phyloP scores from a whole-genome alignment of 2,888 invertebrate genomes.

The Spodoptera picta region DNA sequence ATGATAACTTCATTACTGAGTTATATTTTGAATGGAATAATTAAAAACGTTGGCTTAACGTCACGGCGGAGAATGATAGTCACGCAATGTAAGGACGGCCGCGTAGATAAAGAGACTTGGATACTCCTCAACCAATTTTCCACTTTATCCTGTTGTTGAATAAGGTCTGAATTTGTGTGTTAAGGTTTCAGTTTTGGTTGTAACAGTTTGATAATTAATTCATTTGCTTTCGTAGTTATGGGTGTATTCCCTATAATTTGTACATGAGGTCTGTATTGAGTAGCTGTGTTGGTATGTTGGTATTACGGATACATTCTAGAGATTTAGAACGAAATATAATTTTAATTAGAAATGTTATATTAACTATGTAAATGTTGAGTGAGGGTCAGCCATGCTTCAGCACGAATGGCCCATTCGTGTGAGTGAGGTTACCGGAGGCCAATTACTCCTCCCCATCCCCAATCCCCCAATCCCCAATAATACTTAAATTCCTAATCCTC shows the following conservation, averaged over 20 bases:
- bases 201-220: conserved; percentile 35
- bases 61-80: conserved; percentile 41
- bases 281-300: not conserved
- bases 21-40: conserved; percentile 56
- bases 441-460: no score
- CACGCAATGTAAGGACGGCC: conserved; percentile 41
- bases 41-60: conserved; percentile 48
- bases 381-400: no score
- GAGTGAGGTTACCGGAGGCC: no score
- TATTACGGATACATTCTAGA: conserved; percentile 9
- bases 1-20: conserved; percentile 56
- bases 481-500: no score
- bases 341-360: not conserved
- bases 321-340: not conserved
- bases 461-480: no score
- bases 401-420: no score
- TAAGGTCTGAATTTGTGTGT: conserved; percentile 1
- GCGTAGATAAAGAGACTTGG: conserved; percentile 19
- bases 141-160: not conserved
- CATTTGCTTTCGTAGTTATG: conserved; percentile 32
- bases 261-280: conserved; percentile 14
- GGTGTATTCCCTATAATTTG: conserved; percentile 13
- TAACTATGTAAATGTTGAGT: no score
- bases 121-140: not conserved
- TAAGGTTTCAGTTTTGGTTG: conserved; percentile 20